Conservation (phyloP, 2,797 vertebrate genomes). For the Lacerta bilineata region DNA sequence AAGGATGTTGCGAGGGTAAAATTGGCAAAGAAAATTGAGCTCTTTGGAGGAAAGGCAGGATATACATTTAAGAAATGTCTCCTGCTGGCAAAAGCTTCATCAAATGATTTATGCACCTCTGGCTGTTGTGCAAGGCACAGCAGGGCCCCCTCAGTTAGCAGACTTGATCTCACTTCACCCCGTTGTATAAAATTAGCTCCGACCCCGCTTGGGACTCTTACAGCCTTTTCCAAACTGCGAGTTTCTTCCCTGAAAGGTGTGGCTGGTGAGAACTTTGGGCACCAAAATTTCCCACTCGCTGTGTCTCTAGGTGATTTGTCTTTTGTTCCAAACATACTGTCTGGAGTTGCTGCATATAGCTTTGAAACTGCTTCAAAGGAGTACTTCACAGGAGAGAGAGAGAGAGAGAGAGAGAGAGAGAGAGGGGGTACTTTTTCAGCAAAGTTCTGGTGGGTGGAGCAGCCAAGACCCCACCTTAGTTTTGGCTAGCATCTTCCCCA, state of each 20-base stretch:
- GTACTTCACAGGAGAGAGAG: constrained; percentile 17
- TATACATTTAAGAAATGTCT: background rate
- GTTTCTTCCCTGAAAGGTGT: constrained; percentile 19
- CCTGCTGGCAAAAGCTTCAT: background rate
- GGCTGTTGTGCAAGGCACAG: background rate
- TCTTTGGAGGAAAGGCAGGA: background rate
- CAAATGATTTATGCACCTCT: background rate
- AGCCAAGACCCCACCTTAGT: constrained; percentile 33
- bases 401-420: background rate
- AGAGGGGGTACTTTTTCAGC: background rate
- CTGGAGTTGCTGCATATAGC: constrained; percentile 16
- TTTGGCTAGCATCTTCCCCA: constrained; percentile 40
- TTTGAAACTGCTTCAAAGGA: constrained; percentile 45
- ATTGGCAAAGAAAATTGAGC: background rate
- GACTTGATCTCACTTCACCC: background rate
- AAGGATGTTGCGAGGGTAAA: background rate
- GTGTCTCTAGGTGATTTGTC: background rate
- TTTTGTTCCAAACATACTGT: constrained; percentile 3
- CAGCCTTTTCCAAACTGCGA: constrained; percentile 27
- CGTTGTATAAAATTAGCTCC: background rate
- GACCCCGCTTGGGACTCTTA: background rate
- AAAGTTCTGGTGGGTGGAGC: background rate
- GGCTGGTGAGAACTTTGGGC: constrained; percentile 29
- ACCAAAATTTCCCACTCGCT: constrained; percentile 10
- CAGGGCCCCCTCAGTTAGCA: background rate